Conservation (phyloP, 2,113 vertebrate species). For the Rhombomys opimus region DNA sequence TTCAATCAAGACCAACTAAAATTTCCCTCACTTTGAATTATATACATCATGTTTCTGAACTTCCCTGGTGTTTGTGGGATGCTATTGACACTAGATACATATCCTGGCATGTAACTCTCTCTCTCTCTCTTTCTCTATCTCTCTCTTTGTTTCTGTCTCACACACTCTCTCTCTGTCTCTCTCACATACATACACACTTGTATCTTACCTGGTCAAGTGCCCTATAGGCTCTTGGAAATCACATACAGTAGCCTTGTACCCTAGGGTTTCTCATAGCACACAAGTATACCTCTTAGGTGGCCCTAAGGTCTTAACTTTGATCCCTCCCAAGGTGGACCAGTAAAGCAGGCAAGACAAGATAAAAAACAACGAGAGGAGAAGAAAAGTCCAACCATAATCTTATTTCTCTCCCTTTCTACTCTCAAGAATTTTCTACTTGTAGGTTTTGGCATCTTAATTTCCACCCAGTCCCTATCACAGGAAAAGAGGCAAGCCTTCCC, state of each 20-base stretch:
- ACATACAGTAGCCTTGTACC: not conserved
- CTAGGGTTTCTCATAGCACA: not conserved
- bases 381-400: not conserved
- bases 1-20: conserved; percentile 10
- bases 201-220: not conserved
- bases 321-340: not conserved
- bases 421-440: not conserved
- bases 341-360: not conserved
- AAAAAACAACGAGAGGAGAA: not conserved
- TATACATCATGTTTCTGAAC: not conserved
- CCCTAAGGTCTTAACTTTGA: not conserved
- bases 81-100: not conserved
- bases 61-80: not conserved
- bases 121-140: not conserved
- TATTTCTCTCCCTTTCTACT: not conserved
- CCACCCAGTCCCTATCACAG: not conserved
- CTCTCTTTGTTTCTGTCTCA: not conserved
- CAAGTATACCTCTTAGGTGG: not conserved
- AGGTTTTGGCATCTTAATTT: not conserved
- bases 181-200: not conserved
- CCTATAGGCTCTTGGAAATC: not conserved
- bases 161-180: not conserved
- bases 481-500: not conserved
- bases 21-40: not conserved
- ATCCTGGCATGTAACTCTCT: not conserved